These are phyloP conservation scores for Myodes glareolus DNA, from an alignment of 2,113 vertebrate species.

Conservation along the genomic window DNA sequence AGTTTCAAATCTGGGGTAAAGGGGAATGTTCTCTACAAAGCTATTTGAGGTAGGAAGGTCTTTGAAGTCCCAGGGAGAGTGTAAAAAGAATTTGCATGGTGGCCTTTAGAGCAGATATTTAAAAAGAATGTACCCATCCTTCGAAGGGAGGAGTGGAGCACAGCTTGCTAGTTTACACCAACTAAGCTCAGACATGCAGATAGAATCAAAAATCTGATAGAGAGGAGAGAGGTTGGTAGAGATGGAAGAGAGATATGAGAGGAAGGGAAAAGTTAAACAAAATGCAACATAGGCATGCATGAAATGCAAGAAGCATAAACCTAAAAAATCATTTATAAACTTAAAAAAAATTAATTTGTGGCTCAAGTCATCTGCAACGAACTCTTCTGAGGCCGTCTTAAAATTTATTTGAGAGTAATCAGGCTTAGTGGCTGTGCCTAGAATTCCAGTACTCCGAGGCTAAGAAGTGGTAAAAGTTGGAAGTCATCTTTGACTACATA, in stretches of 20 bases:
- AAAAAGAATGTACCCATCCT: background rate
- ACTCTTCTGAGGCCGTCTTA: background rate
- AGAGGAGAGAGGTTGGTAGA: background rate
- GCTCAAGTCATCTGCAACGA: background rate
- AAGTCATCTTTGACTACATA: too few species aligned
- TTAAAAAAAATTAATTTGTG: background rate
- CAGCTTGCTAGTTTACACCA: accelerated
- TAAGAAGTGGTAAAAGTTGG: background rate
- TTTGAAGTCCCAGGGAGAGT: background rate
- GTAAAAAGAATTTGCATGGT: background rate
- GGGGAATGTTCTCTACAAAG: background rate
- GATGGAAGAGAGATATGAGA: background rate
- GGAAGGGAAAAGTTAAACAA: background rate
- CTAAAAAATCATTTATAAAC: background rate
- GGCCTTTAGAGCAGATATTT: background rate
- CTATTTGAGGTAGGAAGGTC: background rate
- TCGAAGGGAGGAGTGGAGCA: background rate
- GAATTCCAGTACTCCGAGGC: background rate
- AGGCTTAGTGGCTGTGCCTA: background rate
- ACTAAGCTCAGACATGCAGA: background rate
- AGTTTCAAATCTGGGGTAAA: background rate
- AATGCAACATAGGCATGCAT: background rate
- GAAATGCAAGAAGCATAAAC: background rate
- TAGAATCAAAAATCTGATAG: background rate
- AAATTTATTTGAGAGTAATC: background rate